Percentiles rank a stretch among this genome's conserved stretches.
These are phyloP conservation scores for Mormyrus hasselquistii DNA, from an alignment of 2,797 vertebrate species.

Conservation along the genomic window DNA sequence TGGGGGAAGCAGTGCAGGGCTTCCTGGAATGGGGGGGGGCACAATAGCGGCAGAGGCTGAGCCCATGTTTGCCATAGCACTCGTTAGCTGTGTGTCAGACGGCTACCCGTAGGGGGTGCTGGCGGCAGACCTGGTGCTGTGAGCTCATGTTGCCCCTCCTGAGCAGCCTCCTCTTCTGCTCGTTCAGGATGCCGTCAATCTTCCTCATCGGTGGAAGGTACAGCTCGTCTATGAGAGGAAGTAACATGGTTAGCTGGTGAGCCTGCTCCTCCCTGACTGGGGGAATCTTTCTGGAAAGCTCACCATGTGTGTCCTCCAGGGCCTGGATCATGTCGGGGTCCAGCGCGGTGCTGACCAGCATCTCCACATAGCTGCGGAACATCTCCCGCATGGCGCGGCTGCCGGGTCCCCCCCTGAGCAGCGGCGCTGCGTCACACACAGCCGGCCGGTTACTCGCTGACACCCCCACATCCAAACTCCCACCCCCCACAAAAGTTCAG, in stretches of 20 bases:
- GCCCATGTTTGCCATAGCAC: not conserved
- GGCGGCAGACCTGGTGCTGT: slow-evolving; percentile 66
- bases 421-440: slow-evolving; percentile 47
- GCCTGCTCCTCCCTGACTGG: not conserved
- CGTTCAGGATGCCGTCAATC: slow-evolving; percentile 77
- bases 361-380: slow-evolving; percentile 91
- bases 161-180: slow-evolving; percentile 77
- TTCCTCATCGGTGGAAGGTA: slow-evolving; percentile 85
- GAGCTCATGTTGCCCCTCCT: slow-evolving; percentile 71
- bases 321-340: slow-evolving; percentile 94
- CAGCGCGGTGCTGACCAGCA: slow-evolving; percentile 87
- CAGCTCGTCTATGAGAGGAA: slow-evolving; percentile 66
- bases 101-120: not conserved
- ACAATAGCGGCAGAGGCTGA: not conserved
- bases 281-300: slow-evolving; percentile 24
- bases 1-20: slow-evolving; percentile 76
- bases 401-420: slow-evolving; percentile 65
- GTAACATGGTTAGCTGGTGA: no score
- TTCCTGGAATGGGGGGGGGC: slow-evolving; percentile 55
- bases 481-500: not conserved
- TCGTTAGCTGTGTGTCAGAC: not conserved
- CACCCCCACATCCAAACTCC: not conserved
- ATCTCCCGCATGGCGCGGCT: slow-evolving; percentile 87
- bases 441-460: not conserved
- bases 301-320: slow-evolving; percentile 85